Evolutionary conservation across 2,797 vertebrate genomes (phyloP).

Genomic region (Xiphophorus birchmanni): DNA sequence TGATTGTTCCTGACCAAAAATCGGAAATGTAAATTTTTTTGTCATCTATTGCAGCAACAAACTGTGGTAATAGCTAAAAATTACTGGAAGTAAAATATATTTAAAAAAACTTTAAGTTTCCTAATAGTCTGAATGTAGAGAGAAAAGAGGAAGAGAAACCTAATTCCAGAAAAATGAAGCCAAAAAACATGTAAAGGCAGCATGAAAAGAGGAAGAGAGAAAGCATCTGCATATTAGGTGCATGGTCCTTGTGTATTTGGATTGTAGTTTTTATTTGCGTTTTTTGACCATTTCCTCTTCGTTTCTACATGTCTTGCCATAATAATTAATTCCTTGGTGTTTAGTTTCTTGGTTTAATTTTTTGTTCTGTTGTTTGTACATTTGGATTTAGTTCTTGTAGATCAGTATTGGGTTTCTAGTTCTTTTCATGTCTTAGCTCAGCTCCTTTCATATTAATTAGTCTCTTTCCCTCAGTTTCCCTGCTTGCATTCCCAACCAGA

Average conservation of each 20-base stretch:
- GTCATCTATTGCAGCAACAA: not conserved
- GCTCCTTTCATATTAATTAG: not conserved
- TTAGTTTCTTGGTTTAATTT: not conserved
- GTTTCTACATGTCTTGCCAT: not conserved
- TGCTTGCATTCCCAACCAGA: not conserved
- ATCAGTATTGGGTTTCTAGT: not conserved
- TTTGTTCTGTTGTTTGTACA: not conserved
- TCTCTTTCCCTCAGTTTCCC: not conserved
- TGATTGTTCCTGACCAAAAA: conserved; percentile 9
- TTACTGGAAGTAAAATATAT: not conserved
- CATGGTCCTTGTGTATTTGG: not conserved
- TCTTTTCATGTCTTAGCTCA: not conserved
- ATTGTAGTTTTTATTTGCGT: not conserved
- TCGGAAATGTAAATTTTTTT: conserved; percentile 10
- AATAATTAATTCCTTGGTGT: not conserved
- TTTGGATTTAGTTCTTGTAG: not conserved
- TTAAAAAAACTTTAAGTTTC: not conserved
- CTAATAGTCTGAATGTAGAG: not conserved
- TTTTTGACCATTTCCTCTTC: not conserved
- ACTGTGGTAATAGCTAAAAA: conserved; percentile 5
- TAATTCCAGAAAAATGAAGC: not conserved
- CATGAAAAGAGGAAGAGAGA: not conserved
- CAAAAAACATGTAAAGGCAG: not conserved
- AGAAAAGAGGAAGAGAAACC: not conserved
- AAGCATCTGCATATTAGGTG: not conserved